phyloP scores from a whole-genome alignment of 2,113 vertebrate species.

The Pagrus major region DNA sequence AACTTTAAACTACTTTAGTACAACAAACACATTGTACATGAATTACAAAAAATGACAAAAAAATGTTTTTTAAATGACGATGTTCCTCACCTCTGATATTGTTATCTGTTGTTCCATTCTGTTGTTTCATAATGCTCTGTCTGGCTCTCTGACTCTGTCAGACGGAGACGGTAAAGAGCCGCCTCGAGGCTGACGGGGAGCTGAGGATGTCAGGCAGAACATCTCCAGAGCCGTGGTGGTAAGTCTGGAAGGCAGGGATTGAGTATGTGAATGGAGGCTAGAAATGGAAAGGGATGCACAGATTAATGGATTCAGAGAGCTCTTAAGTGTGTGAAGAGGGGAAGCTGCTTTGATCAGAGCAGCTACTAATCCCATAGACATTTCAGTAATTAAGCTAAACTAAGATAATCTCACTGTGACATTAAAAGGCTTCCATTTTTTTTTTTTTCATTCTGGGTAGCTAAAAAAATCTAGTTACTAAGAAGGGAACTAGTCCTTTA shows the following conservation, averaged over 20 bases:
- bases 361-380: slow-evolving; percentile 54
- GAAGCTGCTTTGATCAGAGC: slow-evolving; percentile 63
- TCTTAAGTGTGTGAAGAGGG: slow-evolving; percentile 33
- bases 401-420: slow-evolving; percentile 52
- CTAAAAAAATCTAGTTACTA: not conserved
- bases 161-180: slow-evolving; percentile 1
- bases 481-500: not conserved
- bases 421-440: slow-evolving; percentile 28
- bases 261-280: slow-evolving; percentile 28
- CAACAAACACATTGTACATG: too few relatives aligned
- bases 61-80: not conserved
- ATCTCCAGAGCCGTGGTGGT: slow-evolving; percentile 18
- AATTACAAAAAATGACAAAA: not conserved
- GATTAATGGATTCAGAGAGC: slow-evolving; percentile 49
- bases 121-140: slow-evolving; percentile 50
- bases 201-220: slow-evolving; percentile 59
- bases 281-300: slow-evolving; percentile 37
- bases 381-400: slow-evolving; percentile 62
- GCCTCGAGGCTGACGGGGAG: slow-evolving; percentile 67
- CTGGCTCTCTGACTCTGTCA: slow-evolving; percentile 58
- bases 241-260: slow-evolving; percentile 45
- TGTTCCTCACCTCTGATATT: too few relatives aligned
- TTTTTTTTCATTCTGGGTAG: not conserved
- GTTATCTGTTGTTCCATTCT: too few relatives aligned
- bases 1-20: too few relatives aligned